Evolutionary conservation across 1,140 invertebrate species (phyloP), one percentile per base, ranked within the genome.

Genomic region (Bombus huntii): DNA sequence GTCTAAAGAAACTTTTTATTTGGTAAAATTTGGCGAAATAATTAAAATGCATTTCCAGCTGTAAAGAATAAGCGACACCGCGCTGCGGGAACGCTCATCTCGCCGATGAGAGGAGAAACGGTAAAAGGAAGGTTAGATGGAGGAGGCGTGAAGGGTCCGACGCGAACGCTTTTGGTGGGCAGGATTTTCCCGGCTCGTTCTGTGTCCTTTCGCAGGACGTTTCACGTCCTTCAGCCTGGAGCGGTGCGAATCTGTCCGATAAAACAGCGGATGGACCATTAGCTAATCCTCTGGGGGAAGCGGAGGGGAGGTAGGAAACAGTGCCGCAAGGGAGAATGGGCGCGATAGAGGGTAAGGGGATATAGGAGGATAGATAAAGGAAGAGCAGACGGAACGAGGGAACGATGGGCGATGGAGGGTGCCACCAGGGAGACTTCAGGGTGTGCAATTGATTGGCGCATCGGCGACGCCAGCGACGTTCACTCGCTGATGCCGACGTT

Each of bases 261-360:
- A 94, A 95, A 94, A 94, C 93, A 94, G 91, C 92, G 90, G 91
- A 92, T 91, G 92, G 92, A 90, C 94, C 93, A 95, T 95, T 94
- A 94, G 93, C 93, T 94, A 94, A 95, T 95, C 93, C 93, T 92
- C 87, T 87, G 74, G 91, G 82, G 92, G 91, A 89, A 28, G 28
- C 25, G 59, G 59, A 62, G 28, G 10, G 25, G 59, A 28, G 81
- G 91, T 91, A 91, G 92, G 93, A 92, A 94, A 93, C 92, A 92
- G 92, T 77, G 90, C 87, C 87, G 89, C 83, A 78, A 86, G 83
- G 85, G 86, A 82, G 34, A 74, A 65, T 25, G 57, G 25, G 9
- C 34, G 70, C 68, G 83, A 42, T 53, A 18, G 47, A 53, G 47
- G 47, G 47, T 53, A 53, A 53, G 57, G 79, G n/a, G 59, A 62